Evolutionary conservation across 2,113 vertebrate genomes (phyloP).

Genomic region (Motacilla tschutschensis): DNA sequence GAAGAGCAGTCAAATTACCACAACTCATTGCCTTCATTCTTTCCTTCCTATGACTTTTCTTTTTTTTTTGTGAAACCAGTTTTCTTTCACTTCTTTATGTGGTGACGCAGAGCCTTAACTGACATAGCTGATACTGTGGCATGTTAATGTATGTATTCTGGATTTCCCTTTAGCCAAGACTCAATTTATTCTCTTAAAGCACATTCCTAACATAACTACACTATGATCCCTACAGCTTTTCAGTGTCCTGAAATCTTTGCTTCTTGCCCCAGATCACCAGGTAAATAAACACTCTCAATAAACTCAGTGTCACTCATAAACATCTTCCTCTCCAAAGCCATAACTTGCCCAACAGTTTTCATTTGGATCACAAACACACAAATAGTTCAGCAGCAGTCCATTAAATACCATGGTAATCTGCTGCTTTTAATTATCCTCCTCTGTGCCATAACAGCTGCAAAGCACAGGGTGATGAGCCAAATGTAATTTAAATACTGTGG

Average conservation of each 20-base stretch:
- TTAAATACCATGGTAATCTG: conserved; percentile 73
- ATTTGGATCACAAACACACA: conserved; percentile 63
- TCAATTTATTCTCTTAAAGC: background rate
- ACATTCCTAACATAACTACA: background rate
- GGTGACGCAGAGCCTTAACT: background rate
- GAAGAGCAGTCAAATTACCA: background rate
- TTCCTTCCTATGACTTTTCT: background rate
- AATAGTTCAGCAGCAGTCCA: conserved; percentile 69
- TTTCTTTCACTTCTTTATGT: background rate
- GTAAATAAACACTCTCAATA: background rate
- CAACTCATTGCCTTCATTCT: background rate
- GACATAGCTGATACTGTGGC: background rate
- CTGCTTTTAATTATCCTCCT: conserved; percentile 71
- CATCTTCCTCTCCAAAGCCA: conserved; percentile 3
- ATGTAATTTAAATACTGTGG: conserved; percentile 69
- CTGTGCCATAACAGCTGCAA: conserved; percentile 62
- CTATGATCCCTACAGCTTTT: background rate
- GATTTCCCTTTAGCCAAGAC: background rate
- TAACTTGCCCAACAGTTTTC: conserved; percentile 13
- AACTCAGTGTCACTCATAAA: conserved; percentile 3
- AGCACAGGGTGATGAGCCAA: conserved; percentile 67
- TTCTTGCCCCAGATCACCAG: background rate
- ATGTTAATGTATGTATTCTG: background rate
- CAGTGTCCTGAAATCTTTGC: background rate
- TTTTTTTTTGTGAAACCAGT: background rate